A percentile compares a stretch with the other conserved stretches of the same genome.
These are phyloP conservation scores for Acanthococcus lagerstroemiae DNA, from an alignment of 2,888 invertebrate genomes.

Conservation along the genomic window DNA sequence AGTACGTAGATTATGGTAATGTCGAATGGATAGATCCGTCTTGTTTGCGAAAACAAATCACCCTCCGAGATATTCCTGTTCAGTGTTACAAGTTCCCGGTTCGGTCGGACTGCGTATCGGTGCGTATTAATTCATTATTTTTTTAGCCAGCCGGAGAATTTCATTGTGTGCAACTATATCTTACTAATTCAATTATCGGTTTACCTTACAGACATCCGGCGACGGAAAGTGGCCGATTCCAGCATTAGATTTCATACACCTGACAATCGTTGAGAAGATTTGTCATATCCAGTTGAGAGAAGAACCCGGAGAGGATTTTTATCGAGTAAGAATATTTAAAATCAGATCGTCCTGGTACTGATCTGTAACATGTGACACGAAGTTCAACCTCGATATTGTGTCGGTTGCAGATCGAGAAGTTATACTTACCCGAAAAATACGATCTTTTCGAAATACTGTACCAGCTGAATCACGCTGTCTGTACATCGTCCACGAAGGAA, in stretches of 20 bases:
- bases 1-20: constrained; percentile 77
- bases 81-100: constrained; percentile 55
- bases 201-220: constrained; percentile 31
- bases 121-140: not conserved
- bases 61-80: constrained; percentile 55
- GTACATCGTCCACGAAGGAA: not conserved
- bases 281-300: constrained; percentile 39
- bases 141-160: no score
- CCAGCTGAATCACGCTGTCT: not conserved
- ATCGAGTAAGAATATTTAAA: not conserved
- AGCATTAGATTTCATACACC: constrained; percentile 54
- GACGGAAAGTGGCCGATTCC: constrained; percentile 45
- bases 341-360: no score
- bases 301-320: constrained; percentile 6
- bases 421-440: not conserved
- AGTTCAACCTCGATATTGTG: no score
- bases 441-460: not conserved
- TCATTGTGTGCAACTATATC: no score
- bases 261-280: constrained; percentile 48
- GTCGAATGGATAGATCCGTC: constrained; percentile 51
- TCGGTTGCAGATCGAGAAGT: constrained; percentile 3
- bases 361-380: no score
- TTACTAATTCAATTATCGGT: not conserved
- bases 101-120: constrained; percentile 10
- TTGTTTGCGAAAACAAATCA: constrained; percentile 52